Percentiles rank a stretch among this genome's conserved stretches.
These are phyloP conservation scores for Anser brachyrhynchus DNA, from an alignment of 2,113 vertebrate species.

Conservation along the genomic window DNA sequence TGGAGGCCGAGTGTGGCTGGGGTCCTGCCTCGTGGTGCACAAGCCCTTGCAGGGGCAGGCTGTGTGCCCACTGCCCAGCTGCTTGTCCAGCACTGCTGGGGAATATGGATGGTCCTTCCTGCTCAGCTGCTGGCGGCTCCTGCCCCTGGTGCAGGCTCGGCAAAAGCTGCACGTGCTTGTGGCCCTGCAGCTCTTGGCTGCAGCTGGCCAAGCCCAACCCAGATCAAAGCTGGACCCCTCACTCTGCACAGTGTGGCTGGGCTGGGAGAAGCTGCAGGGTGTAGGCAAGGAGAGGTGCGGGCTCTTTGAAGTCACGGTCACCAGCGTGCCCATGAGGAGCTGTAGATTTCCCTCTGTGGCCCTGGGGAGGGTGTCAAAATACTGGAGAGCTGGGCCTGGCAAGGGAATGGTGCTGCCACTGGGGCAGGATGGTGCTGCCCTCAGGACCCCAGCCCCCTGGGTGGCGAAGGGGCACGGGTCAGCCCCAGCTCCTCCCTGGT, in stretches of 20 bases:
- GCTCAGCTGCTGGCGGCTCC: background rate
- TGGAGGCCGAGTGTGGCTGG: background rate
- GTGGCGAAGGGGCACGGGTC: accelerated
- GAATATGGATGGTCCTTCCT: background rate
- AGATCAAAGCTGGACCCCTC: background rate
- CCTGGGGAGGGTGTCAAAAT: too few relatives aligned
- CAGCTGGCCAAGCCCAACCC: background rate
- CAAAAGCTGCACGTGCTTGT: background rate
- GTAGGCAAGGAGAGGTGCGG: too few relatives aligned
- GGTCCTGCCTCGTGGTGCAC: background rate
- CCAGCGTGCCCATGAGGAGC: too few relatives aligned
- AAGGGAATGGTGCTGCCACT: too few relatives aligned
- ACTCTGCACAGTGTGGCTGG: too few relatives aligned
- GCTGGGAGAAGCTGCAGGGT: too few relatives aligned
- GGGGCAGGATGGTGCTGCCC: too few relatives aligned
- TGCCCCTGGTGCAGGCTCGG: background rate
- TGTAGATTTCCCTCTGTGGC: too few relatives aligned
- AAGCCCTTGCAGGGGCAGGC: background rate
- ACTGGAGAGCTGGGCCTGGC: too few relatives aligned
- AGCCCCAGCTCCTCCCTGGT: accelerated
- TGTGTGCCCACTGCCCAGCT: background rate
- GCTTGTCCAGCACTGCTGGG: too few relatives aligned
- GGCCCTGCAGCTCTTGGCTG: background rate
- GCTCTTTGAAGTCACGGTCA: too few relatives aligned
- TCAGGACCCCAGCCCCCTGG: too few relatives aligned